Percentiles rank a stretch among this genome's conserved stretches.
Evolutionary conservation across 2,888 invertebrate genomes (phyloP).

Genomic region (Strigamia transsilvanica): DNA sequence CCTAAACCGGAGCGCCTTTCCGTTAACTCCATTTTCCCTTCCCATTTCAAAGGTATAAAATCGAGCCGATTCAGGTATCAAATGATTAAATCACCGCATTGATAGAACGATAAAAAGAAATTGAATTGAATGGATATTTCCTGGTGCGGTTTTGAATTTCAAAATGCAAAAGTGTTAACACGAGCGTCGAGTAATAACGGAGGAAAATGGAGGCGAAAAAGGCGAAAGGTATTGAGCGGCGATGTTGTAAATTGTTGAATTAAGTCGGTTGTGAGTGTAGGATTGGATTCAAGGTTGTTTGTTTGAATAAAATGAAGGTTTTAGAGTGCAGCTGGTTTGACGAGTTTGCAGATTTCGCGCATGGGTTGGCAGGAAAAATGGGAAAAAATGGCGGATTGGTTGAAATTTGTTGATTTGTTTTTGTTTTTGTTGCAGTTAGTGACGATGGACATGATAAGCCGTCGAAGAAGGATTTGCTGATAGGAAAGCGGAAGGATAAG

Average conservation of each 20-base stretch:
- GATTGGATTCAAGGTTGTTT: background rate
- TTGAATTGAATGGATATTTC: too few species aligned
- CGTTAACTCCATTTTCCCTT: too few species aligned
- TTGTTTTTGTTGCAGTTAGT: slow-evolving; percentile 71
- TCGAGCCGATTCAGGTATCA: background rate
- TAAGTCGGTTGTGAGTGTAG: background rate
- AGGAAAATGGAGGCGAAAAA: background rate
- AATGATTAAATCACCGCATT: background rate
- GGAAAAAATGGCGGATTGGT: background rate
- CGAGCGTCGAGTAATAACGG: too few species aligned
- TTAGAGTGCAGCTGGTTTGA: background rate
- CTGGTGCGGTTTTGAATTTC: too few species aligned
- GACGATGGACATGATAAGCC: slow-evolving; percentile 64
- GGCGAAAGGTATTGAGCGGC: background rate
- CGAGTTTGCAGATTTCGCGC: background rate
- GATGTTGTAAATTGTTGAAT: too few species aligned
- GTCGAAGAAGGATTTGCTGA: slow-evolving; percentile 58
- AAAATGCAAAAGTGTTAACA: too few species aligned
- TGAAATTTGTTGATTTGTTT: slow-evolving; percentile 56
- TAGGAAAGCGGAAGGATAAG: slow-evolving; percentile 73
- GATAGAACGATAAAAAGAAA: too few species aligned
- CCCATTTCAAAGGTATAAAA: background rate
- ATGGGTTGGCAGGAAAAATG: background rate
- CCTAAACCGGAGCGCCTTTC: too few species aligned
- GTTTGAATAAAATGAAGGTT: background rate